Conservation (phyloP, 2,888 invertebrate genomes). For the Chrysina gloriosa region DNA sequence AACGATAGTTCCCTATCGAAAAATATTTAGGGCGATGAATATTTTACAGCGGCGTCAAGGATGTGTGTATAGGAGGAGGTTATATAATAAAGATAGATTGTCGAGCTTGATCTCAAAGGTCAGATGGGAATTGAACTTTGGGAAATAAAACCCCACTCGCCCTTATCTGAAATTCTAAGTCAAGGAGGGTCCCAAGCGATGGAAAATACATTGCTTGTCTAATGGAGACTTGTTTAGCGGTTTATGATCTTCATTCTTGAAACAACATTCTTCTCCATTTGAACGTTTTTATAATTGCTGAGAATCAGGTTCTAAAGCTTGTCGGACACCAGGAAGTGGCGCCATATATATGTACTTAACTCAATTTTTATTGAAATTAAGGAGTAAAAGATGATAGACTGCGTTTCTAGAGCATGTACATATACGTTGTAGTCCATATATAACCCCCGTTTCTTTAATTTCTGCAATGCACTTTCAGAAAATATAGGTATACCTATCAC, state of each 20-base stretch:
- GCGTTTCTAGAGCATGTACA: no score
- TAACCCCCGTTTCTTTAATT: no score
- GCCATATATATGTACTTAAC: no score
- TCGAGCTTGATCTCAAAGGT: constrained; percentile 46
- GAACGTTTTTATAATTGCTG: no score
- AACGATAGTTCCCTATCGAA: constrained; percentile 27
- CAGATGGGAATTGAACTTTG: constrained; percentile 47
- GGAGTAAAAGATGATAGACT: no score
- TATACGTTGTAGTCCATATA: no score
- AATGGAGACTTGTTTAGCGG: constrained; percentile 30
- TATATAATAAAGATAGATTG: constrained; percentile 50
- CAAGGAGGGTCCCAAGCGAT: constrained; percentile 29
- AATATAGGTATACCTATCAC: no score
- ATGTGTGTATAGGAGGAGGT: constrained; percentile 28
- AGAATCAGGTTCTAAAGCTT: no score
- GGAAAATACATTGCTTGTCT: constrained; percentile 38
- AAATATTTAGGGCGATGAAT: constrained; percentile 40
- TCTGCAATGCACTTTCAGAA: no score
- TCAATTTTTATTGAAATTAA: no score
- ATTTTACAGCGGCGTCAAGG: constrained; percentile 40
- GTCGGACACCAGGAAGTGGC: no score
- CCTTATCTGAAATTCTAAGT: constrained; percentile 44
- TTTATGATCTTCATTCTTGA: constrained; percentile 1
- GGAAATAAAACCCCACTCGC: constrained; percentile 47
- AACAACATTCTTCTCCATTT: no score